phyloP scores from a whole-genome alignment of 2,888 invertebrate species.

The Synanthedon andrenaeformis region DNA sequence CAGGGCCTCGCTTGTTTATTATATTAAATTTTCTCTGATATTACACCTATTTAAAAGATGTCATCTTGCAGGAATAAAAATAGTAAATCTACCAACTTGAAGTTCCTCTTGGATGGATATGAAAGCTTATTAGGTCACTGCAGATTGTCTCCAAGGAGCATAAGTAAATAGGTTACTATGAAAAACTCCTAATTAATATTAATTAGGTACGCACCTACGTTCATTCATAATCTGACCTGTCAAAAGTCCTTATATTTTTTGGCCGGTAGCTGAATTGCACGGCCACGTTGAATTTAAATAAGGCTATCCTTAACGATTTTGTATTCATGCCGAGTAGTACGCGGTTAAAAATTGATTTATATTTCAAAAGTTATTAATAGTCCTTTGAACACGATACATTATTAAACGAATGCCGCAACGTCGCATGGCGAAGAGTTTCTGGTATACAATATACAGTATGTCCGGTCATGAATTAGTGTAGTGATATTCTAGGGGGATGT shows the following conservation, averaged over 20 bases:
- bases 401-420: conserved; percentile 3
- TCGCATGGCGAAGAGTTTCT: no score
- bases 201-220: background rate
- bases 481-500: no score
- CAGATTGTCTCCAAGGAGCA: no score
- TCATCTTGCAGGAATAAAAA: no score
- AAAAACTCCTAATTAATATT: background rate
- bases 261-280: conserved; percentile 28
- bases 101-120: no score
- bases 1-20: no score
- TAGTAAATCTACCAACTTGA: no score
- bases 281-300: conserved; percentile 39
- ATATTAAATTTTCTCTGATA: no score
- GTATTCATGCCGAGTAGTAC: conserved; percentile 34
- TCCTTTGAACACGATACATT: conserved; percentile 28
- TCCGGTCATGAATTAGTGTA: no score
- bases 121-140: no score
- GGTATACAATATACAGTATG: background rate
- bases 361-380: conserved; percentile 16
- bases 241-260: conserved; percentile 24
- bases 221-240: conserved; percentile 9
- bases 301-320: conserved; percentile 33
- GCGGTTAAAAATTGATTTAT: conserved; percentile 43
- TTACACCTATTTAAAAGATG: no score
- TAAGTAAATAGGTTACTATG: no score